Evolutionary conservation across 2,797 vertebrate genomes (phyloP).

Genomic region (Amblyopsis hoosieri): DNA sequence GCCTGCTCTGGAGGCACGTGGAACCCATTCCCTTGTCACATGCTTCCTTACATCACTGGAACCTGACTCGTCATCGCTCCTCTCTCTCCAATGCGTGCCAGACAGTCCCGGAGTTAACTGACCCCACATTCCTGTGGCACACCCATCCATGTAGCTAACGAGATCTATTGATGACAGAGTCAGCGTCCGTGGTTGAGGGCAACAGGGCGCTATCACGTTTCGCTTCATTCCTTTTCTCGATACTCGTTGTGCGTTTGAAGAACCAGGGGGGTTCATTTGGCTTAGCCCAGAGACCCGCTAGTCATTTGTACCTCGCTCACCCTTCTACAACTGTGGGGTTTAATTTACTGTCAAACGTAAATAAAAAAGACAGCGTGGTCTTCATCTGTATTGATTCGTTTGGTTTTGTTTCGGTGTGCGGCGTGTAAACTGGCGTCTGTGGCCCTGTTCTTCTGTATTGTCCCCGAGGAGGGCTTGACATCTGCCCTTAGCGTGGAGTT

Average conservation of each 20-base stretch:
- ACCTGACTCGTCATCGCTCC: not conserved
- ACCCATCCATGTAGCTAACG: slow-evolving; percentile 31
- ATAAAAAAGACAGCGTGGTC: too few relatives aligned
- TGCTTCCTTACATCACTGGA: slow-evolving; percentile 31
- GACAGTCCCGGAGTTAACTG: slow-evolving; percentile 25
- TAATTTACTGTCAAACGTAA: too few relatives aligned
- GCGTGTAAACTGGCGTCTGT: slow-evolving; percentile 21
- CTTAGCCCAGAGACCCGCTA: not conserved
- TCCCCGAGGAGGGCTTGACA: slow-evolving; percentile 68
- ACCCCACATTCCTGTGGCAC: slow-evolving; percentile 34
- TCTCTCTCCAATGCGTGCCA: not conserved
- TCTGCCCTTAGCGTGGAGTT: slow-evolving; percentile 68
- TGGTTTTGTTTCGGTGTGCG: slow-evolving; percentile 12
- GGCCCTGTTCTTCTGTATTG: slow-evolving; percentile 33
- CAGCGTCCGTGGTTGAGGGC: slow-evolving; percentile 17
- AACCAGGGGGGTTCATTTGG: not conserved
- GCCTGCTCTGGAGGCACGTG: slow-evolving; percentile 42
- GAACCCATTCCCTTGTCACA: slow-evolving; percentile 29
- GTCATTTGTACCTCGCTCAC: not conserved
- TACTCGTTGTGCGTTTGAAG: not conserved
- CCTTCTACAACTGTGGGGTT: not conserved
- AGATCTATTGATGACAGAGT: slow-evolving; percentile 22
- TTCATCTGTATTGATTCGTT: slow-evolving; percentile 17
- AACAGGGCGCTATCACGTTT: slow-evolving; percentile 15
- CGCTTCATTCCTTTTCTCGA: slow-evolving; percentile 6